Conservation (phyloP, 2,797 vertebrate species). For the Morus bassanus region DNA sequence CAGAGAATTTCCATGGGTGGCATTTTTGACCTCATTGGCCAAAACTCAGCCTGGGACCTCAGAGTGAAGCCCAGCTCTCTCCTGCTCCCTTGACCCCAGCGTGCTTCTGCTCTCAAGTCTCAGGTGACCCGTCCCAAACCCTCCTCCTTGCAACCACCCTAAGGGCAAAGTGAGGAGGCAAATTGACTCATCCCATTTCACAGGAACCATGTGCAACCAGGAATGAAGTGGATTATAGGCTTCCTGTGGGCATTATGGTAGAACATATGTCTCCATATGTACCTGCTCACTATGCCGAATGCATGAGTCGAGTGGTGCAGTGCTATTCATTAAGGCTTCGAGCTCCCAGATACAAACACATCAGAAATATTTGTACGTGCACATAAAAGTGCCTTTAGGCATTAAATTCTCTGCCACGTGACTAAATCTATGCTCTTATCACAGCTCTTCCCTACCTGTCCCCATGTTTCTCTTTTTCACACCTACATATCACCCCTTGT, state of each 20-base stretch:
- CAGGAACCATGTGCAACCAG: not conserved
- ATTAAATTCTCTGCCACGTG: not conserved
- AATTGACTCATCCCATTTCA: not conserved
- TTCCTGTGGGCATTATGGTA: not conserved
- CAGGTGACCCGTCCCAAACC: not conserved
- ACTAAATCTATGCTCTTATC: not conserved
- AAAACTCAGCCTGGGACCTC: not conserved
- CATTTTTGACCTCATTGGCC: not conserved
- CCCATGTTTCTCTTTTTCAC: not conserved
- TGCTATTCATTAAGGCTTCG: not conserved
- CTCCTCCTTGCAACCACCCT: not conserved
- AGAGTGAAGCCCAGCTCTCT: not conserved
- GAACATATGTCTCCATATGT: not conserved
- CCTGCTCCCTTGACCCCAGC: not conserved
- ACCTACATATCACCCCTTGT: not conserved
- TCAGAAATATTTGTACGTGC: not conserved
- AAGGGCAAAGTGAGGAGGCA: not conserved
- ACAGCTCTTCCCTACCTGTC: not conserved
- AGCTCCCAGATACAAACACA: not conserved
- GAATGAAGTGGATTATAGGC: constrained; percentile 1
- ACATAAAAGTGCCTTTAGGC: not conserved
- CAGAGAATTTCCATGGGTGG: not conserved
- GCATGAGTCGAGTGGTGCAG: not conserved
- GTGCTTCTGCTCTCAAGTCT: not conserved
- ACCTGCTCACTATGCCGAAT: not conserved